These are phyloP conservation scores for Arrhamphus sclerolepis DNA, from an alignment of 2,797 vertebrate species.

Conservation along the genomic window DNA sequence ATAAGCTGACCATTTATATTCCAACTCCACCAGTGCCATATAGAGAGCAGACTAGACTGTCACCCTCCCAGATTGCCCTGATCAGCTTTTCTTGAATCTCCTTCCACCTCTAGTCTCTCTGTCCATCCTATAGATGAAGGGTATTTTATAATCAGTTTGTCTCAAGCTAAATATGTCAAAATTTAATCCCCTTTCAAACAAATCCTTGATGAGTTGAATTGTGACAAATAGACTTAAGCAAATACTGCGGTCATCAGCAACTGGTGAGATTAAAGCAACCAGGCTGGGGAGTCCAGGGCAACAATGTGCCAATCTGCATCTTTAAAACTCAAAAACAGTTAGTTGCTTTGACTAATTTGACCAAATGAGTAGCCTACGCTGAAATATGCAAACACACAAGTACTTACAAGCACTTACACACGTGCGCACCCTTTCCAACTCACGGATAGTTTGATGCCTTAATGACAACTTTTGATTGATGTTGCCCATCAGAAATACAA, in stretches of 20 bases:
- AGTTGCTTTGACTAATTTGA: too few relatives aligned
- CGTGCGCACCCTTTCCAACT: not conserved
- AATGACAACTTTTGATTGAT: slow-evolving; percentile 5
- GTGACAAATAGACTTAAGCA: too few relatives aligned
- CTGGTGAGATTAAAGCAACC: too few relatives aligned
- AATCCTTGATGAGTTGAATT: too few relatives aligned
- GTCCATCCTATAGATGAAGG: slow-evolving; percentile 11
- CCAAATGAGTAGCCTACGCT: too few relatives aligned
- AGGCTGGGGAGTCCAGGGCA: too few relatives aligned
- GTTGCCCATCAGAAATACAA: slow-evolving; percentile 13
- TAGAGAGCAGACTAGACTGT: slow-evolving; percentile 71
- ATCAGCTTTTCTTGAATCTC: slow-evolving; percentile 28
- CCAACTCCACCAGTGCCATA: slow-evolving; percentile 38
- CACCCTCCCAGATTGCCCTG: slow-evolving; percentile 28
- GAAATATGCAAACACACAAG: too few relatives aligned
- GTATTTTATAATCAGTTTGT: not conserved
- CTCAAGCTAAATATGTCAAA: too few relatives aligned
- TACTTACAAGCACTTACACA: not conserved
- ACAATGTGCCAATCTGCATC: too few relatives aligned
- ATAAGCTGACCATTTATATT: slow-evolving; percentile 40
- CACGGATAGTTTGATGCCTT: not conserved
- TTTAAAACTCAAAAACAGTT: too few relatives aligned
- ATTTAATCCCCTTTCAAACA: too few relatives aligned
- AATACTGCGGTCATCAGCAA: too few relatives aligned
- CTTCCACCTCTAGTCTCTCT: not conserved